Evolutionary conservation across 2,888 invertebrate species (phyloP), one percentile per base, ranked within the genome.

Genomic region (Taenaris catops): DNA sequence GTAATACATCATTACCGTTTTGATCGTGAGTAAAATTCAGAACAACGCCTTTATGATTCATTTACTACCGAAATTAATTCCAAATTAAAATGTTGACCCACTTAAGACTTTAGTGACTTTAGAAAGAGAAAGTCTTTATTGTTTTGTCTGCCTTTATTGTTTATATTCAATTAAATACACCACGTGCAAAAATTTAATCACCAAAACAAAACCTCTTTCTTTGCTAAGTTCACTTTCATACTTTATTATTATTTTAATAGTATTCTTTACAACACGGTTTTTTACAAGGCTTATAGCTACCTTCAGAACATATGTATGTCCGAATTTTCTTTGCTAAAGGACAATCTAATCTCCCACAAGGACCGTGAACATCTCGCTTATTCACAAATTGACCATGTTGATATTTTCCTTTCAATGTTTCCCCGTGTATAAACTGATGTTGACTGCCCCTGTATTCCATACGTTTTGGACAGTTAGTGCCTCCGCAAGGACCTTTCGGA

Each of bases 401-500:
- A 41, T 80, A 86, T 35, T 81, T 83, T 0, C 78, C 76, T 55
- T 80, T 83, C 0, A 67, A 34, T 5, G 47, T 63, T 45, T 84
- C 78, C 4, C 86, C 86, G 17, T 55, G 68, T 24, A 86, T 80
- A 25, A 86, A 86, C 28, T 78, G 75, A 44, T 86, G 84, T 34
- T 86, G 80, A 41, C 79, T 80, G 1, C 83, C 83, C 46, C 83
- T 63, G 29, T 63, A 84, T 0, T 86, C 81, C 83, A 86, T 79
- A 40, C 86, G 58, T 41, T 74, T 80, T 1, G 63, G 67, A 51
- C 86, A 86, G 27, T 86, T 86, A 0, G 80, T 83, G n/a, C 86
- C 86, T 34, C 83, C 84, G 48, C 86, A 86, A 1, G 84, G 84
- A 0, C 86, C 86, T 52, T 83, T 86, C 1, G 86, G 86, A 34